phyloP scores from a whole-genome alignment of 2,888 invertebrate genomes.

The Polymixis lichenea region DNA sequence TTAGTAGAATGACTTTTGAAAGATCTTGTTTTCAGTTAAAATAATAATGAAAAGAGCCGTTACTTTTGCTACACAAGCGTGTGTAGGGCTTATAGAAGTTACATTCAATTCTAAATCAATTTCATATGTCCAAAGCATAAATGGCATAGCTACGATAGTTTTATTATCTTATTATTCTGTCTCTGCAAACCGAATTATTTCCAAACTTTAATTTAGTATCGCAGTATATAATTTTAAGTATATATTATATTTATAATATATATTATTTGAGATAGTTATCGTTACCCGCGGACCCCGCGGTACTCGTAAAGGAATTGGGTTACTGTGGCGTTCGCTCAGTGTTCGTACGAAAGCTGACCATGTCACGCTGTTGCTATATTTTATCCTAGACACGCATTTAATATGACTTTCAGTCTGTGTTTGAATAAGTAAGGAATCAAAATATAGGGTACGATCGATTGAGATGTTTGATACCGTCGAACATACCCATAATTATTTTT shows the following conservation, averaged over 20 bases:
- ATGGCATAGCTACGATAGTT: conserved; percentile 12
- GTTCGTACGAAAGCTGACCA: conserved; percentile 4
- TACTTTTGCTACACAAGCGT: not conserved
- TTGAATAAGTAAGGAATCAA: conserved; percentile 24
- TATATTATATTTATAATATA: conserved; percentile 29
- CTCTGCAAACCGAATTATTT: conserved; percentile 18
- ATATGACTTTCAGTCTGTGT: conserved; percentile 35
- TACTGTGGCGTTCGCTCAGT: conserved; percentile 19
- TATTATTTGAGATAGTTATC: conserved; percentile 50
- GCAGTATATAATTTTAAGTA: conserved; percentile 28
- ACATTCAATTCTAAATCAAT: conserved; percentile 23
- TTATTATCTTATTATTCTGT: conserved; percentile 45
- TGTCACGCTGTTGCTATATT: conserved; percentile 26
- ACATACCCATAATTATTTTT: conserved; percentile 19
- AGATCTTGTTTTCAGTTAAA: not conserved
- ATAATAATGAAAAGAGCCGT: not conserved
- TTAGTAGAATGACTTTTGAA: not conserved
- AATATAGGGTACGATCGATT: conserved; percentile 15
- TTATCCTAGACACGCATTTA: conserved; percentile 31
- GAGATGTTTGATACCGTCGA: conserved; percentile 35
- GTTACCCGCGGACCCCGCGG: not conserved
- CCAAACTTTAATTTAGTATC: conserved; percentile 41
- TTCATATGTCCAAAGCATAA: conserved; percentile 19
- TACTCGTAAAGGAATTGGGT: conserved; percentile 30
- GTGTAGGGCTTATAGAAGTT: not conserved